phyloP scores from a whole-genome alignment of 2,797 vertebrate species.

The Hybognathus amarus region DNA sequence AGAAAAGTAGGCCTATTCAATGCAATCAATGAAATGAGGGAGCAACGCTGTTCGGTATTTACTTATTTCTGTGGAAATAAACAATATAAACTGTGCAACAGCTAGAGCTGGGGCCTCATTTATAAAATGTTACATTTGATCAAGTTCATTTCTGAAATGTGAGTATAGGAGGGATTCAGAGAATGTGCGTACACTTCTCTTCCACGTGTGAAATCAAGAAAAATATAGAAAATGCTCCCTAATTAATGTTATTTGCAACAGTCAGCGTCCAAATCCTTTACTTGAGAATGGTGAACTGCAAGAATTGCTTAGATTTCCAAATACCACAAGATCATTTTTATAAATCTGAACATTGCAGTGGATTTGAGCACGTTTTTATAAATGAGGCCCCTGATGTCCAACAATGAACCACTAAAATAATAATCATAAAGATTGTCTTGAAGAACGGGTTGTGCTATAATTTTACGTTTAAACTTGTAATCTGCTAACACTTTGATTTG shows the following conservation, averaged over 20 bases:
- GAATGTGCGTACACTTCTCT: not conserved
- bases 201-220: not conserved
- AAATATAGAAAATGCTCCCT: not conserved
- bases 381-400: conserved; percentile 11
- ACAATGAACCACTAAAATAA: conserved; percentile 4
- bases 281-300: no score
- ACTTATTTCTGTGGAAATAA: conserved; percentile 29
- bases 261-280: no score
- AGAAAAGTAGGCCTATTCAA: conserved; percentile 19
- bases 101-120: conserved; percentile 5
- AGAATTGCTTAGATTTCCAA: no score
- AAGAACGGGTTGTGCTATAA: conserved; percentile 28
- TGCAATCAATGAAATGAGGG: conserved; percentile 30
- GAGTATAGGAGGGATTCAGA: not conserved
- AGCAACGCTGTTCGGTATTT: conserved; percentile 45
- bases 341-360: not conserved
- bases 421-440: conserved; percentile 22
- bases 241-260: no score
- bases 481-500: conserved; percentile 39
- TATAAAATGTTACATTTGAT: not conserved
- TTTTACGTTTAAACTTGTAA: conserved; percentile 29
- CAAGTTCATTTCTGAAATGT: not conserved
- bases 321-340: not conserved
- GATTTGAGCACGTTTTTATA: not conserved
- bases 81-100: not conserved